Evolutionary conservation across 2,113 vertebrate genomes (phyloP).

Genomic region (Amia ocellicauda): DNA sequence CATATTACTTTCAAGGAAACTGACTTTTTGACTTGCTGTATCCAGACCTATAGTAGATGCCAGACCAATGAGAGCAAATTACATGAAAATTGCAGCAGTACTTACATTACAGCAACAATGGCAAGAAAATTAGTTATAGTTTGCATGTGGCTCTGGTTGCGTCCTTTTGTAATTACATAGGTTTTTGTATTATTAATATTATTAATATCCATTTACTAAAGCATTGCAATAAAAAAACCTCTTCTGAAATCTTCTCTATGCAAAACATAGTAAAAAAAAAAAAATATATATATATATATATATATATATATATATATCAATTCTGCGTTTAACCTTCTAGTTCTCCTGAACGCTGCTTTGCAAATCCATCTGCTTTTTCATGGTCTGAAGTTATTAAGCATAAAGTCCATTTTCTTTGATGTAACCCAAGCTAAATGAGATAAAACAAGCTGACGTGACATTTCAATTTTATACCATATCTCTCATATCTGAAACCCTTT

Average conservation of each 20-base stretch:
- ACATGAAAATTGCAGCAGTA: conserved; percentile 1
- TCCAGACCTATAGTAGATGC: conserved; percentile 9
- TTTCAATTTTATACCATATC: conserved; percentile 42
- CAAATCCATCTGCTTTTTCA: conserved; percentile 7
- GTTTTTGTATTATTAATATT: too few species aligned
- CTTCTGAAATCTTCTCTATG: neutral
- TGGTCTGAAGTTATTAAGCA: conserved; percentile 1
- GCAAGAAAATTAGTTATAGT: neutral
- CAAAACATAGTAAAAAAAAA: neutral
- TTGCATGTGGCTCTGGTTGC: neutral
- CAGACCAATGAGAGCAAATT: conserved; percentile 15
- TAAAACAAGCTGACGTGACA: conserved; percentile 35
- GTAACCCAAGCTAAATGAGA: conserved; percentile 19
- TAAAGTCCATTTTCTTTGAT: conserved; percentile 20
- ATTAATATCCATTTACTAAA: conserved; percentile 3
- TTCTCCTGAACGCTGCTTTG: neutral
- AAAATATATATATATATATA: too few species aligned
- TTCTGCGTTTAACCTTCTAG: neutral
- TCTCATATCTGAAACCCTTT: conserved; percentile 29
- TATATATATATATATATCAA: too few species aligned
- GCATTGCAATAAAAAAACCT: too few species aligned
- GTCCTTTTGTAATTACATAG: neutral
- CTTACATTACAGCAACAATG: neutral
- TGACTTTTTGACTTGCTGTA: conserved; percentile 23
- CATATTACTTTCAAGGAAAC: conserved; percentile 10